Evolutionary conservation across 1,140 invertebrate species (phyloP).

Genomic region (Cyphomyrmex costatus): DNA sequence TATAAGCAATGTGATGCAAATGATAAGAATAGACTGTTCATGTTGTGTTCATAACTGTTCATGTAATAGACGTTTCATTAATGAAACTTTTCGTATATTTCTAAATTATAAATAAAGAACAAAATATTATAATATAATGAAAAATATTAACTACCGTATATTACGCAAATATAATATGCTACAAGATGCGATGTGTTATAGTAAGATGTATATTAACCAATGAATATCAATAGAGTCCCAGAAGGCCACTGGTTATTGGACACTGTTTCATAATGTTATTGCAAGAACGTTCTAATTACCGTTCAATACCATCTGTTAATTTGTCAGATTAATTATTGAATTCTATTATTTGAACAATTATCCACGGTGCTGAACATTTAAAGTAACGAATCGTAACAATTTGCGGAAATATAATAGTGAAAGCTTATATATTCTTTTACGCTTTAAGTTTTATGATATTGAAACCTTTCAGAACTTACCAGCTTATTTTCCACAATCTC

Average conservation of each 20-base stretch:
- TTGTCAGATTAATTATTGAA: constrained; percentile 50
- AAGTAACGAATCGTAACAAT: constrained; percentile 25
- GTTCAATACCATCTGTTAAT: constrained; percentile 15
- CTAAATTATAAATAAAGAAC: constrained; percentile 12
- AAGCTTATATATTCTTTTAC: neutral
- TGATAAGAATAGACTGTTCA: neutral
- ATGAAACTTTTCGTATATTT: neutral
- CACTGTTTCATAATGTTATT: constrained; percentile 31
- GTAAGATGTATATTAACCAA: constrained; percentile 41
- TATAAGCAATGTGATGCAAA: neutral
- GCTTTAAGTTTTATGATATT: neutral
- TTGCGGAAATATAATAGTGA: constrained; percentile 11
- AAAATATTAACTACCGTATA: constrained; percentile 22
- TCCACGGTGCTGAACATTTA: neutral
- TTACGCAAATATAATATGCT: constrained; percentile 9
- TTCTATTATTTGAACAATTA: constrained; percentile 26
- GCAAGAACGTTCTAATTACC: constrained; percentile 41
- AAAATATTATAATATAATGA: constrained; percentile 13
- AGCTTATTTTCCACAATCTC: constrained; percentile 18
- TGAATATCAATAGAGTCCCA: constrained; percentile 14
- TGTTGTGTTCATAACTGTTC: no score
- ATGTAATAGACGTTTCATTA: constrained; percentile 24
- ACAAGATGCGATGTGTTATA: neutral
- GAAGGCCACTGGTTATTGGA: neutral
- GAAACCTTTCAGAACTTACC: neutral